Evolutionary conservation across 2,888 invertebrate species (phyloP).

Genomic region (Sepioteuthis lessoniana): DNA sequence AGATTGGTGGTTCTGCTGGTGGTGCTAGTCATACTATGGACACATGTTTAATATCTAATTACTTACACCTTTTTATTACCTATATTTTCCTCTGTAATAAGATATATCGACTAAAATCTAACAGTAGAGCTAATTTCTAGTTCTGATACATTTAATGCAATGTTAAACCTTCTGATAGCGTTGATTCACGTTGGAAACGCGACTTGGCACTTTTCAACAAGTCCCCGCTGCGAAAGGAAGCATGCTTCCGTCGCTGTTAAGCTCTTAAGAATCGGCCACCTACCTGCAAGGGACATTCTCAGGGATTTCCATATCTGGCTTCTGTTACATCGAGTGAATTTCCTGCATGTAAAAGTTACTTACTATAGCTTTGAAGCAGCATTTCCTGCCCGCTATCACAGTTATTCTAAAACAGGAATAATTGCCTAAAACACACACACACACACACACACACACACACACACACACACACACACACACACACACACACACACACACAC

Average conservation of each 20-base stretch:
- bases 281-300: not conserved
- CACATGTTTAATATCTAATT: not conserved
- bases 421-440: not conserved
- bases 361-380: not conserved
- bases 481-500: too few relatives aligned
- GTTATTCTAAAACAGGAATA: not conserved
- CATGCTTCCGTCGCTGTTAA: not conserved
- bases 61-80: not conserved
- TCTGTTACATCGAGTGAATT: not conserved
- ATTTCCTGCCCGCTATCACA: not conserved
- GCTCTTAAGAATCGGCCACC: conserved; percentile 5
- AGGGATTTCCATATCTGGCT: not conserved
- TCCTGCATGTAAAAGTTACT: conserved; percentile 8
- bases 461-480: too few relatives aligned
- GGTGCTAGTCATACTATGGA: too few relatives aligned
- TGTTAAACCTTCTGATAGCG: not conserved
- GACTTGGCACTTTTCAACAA: not conserved
- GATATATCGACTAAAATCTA: not conserved
- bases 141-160: not conserved
- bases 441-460: not conserved
- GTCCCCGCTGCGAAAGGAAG: not conserved
- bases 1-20: not conserved
- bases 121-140: not conserved
- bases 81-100: not conserved
- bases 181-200: not conserved